Evolutionary conservation across 2,113 vertebrate genomes (phyloP).

Genomic region (Sylvicapra grimmia): DNA sequence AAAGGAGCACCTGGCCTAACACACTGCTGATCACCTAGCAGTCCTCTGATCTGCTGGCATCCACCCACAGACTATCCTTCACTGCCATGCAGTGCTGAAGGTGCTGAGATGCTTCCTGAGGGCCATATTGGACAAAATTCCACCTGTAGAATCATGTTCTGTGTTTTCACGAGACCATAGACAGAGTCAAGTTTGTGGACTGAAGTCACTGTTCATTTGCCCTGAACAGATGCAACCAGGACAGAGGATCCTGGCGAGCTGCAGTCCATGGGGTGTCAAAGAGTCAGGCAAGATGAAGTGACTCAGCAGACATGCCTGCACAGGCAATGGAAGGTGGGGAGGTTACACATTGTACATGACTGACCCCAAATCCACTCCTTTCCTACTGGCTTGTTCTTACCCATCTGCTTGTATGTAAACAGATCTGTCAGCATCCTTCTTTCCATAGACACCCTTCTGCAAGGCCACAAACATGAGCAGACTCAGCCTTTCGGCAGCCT

Average conservation of each 20-base stretch:
- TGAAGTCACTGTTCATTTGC: neutral
- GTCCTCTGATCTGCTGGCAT: neutral
- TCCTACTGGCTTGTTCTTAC: too few species aligned
- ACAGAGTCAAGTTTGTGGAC: neutral
- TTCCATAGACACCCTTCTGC: too few species aligned
- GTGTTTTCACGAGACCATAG: neutral
- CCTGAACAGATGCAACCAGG: too few species aligned
- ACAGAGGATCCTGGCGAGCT: neutral
- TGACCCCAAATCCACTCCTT: neutral
- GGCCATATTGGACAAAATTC: neutral
- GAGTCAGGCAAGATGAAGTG: neutral
- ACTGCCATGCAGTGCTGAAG: neutral
- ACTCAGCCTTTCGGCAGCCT: too few species aligned
- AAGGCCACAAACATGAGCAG: too few species aligned
- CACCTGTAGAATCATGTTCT: neutral
- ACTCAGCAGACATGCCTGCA: rapidly evolving
- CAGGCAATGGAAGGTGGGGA: neutral
- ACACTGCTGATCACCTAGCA: neutral
- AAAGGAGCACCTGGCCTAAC: neutral
- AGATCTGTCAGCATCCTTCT: too few species aligned
- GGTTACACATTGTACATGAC: neutral
- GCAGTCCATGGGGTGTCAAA: neutral
- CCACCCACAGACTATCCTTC: neutral
- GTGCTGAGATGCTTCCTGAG: neutral
- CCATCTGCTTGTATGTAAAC: too few species aligned